Evolutionary conservation across 2,888 invertebrate species (phyloP), one percentile per base, ranked within the genome.

Genomic region (Ypsolopha sequella): DNA sequence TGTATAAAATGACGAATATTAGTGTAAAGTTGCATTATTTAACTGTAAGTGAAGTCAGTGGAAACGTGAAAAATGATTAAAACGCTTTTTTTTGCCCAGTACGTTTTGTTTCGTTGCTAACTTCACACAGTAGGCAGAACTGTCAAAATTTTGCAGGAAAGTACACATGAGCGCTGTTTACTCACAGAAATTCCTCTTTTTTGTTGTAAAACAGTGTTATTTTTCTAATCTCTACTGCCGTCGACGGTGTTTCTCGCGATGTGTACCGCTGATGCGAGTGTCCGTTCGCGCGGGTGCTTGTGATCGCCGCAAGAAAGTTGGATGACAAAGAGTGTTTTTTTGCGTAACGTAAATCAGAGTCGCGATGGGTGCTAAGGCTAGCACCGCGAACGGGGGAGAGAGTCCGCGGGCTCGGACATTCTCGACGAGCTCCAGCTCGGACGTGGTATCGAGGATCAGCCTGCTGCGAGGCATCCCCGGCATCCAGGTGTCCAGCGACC

Each of bases 351-450:
- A 55, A 24, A 24, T 24, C 24, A 2, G 24, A 92, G 73, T 68
- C 63, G 77, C 68, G 64, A 95, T 95, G 94, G 94, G 94, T 87
- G 94, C 93, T 76, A 94, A 94, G 88, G 91, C 94, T 68, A 94
- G 94, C 79, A 94, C 94, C 62, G 92, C 93, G 62, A 91, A 90
- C 76, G 91, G 91, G 66, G 92, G 92, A 68, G 91, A 91, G 80
- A 91, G 91, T 86, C 91, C 92, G 65, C 89, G 92, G 60, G 88
- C 91, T 61, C 88, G 92, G 75, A 92, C 92, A 75, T 93, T 94
- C 78, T 93, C 94, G 52, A 92, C 89, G 73, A 91, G 91, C 84
- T 90, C 92, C 57, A 90, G 90, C 62, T 89, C 90, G 53, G 91
- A 90, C 58, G 90, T 90, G 58, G 90, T 89, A 68, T 80, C 91